Conservation (phyloP, 2,797 vertebrate species). For the Phrynocephalus vlangalii region DNA sequence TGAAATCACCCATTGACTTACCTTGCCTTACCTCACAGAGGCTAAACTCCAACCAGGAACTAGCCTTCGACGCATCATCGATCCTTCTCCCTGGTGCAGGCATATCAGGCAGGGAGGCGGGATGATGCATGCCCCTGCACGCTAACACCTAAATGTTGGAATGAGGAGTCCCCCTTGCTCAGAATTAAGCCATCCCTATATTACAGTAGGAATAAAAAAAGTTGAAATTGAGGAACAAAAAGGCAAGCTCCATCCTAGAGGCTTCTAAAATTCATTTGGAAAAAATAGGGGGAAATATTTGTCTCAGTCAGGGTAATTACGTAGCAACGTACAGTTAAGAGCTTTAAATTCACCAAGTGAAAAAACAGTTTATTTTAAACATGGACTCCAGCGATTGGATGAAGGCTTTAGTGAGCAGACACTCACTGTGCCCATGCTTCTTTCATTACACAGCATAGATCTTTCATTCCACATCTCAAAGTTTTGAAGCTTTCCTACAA, state of each 20-base stretch:
- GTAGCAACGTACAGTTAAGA: not conserved
- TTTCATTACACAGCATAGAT: slow-evolving; percentile 30
- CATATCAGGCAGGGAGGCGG: too few species aligned
- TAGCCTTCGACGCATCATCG: too few species aligned
- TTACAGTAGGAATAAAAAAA: not conserved
- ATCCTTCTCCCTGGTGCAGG: too few species aligned
- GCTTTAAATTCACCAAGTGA: not conserved
- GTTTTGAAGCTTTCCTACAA: too few species aligned
- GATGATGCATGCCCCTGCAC: too few species aligned
- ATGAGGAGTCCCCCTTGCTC: too few species aligned
- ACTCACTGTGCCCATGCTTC: fast-evolving
- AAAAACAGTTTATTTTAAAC: not conserved
- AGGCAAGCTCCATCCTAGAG: not conserved
- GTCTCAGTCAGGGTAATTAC: not conserved
- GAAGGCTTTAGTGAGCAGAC: not conserved
- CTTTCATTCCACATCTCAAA: slow-evolving; percentile 10
- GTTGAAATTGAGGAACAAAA: not conserved
- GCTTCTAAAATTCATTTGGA: not conserved
- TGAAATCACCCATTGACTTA: too few species aligned
- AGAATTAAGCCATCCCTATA: too few species aligned
- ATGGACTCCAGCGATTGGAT: not conserved
- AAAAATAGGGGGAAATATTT: not conserved
- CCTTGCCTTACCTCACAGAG: too few species aligned
- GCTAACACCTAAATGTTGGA: too few species aligned
- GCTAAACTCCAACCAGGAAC: too few species aligned